phyloP scores from a whole-genome alignment of 2,888 invertebrate genomes.

The Rhyacophila evoluta region DNA sequence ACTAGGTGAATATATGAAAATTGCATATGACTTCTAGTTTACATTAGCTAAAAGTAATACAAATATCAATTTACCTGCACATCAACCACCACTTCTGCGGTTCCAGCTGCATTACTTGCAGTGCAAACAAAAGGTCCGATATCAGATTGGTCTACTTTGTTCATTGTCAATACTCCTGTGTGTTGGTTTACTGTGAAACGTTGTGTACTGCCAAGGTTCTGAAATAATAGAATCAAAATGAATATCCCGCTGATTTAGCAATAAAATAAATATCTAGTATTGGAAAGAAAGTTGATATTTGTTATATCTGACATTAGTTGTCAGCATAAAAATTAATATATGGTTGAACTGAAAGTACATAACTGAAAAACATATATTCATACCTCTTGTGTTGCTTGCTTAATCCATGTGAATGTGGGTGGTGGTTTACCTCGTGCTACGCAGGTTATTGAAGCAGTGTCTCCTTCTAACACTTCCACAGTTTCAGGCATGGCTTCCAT shows the following conservation, averaged over 20 bases:
- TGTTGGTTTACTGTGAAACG: slow-evolving; percentile 77
- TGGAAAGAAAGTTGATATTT: no score
- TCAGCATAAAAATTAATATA: not conserved
- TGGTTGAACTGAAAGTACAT: not conserved
- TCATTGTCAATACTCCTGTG: slow-evolving; percentile 80
- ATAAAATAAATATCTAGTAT: no score
- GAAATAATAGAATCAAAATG: slow-evolving; percentile 16
- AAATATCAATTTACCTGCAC: slow-evolving; percentile 73
- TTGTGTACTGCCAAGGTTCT: slow-evolving; percentile 78
- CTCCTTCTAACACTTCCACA: slow-evolving; percentile 83
- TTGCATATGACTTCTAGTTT: no score
- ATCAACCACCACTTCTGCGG: slow-evolving; percentile 75
- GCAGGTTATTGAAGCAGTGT: slow-evolving; percentile 80
- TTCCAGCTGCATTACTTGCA: slow-evolving; percentile 84
- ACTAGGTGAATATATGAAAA: no score
- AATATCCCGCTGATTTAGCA: no score
- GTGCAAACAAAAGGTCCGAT: slow-evolving; percentile 84
- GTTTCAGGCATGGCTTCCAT: slow-evolving; percentile 74
- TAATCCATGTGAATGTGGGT: slow-evolving; percentile 87
- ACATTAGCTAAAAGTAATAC: no score
- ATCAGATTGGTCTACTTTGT: slow-evolving; percentile 81
- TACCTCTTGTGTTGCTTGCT: slow-evolving; percentile 75
- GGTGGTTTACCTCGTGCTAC: slow-evolving; percentile 86
- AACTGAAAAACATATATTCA: not conserved
- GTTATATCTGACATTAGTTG: no score